A percentile compares a stretch with the other conserved stretches of the same genome.
Conservation (phyloP, 2,888 invertebrate species). For the Dusona sp. region DNA sequence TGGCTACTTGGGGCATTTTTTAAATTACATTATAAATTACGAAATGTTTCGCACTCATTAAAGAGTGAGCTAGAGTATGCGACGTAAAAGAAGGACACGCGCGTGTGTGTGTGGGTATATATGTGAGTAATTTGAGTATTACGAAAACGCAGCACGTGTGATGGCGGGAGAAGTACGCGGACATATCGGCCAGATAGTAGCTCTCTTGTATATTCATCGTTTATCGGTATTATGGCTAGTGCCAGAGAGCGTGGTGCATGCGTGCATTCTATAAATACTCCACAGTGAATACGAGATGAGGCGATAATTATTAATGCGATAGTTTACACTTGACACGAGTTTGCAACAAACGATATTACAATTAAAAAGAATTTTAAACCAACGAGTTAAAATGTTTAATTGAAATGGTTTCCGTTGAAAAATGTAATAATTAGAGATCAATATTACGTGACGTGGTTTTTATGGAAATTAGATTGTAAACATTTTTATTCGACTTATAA, state of each 20-base stretch:
- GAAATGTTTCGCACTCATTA: constrained; percentile 36
- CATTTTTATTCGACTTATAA: not conserved
- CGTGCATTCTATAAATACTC: constrained; percentile 32
- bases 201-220: constrained; percentile 55
- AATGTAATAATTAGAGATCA: not conserved
- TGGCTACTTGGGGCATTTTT: constrained; percentile 16
- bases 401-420: not conserved
- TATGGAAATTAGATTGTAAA: not conserved
- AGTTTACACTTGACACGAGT: not conserved
- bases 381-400: not conserved
- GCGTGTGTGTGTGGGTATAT: not conserved
- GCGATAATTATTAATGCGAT: constrained; percentile 15
- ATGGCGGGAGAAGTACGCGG: constrained; percentile 13
- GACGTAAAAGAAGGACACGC: not conserved
- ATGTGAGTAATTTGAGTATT: constrained; percentile 58
- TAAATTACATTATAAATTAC: constrained; percentile 29
- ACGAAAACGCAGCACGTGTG: constrained; percentile 50
- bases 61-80: constrained; percentile 1
- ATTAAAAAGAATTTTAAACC: not conserved
- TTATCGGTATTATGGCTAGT: constrained; percentile 44
- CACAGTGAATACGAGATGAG: constrained; percentile 32
- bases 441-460: not conserved
- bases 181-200: constrained; percentile 42
- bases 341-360: not conserved
- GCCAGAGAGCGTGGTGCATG: constrained; percentile 5